These are phyloP conservation scores for Leptinotarsa juncta DNA, from an alignment of 2,888 invertebrate genomes.

Conservation along the genomic window DNA sequence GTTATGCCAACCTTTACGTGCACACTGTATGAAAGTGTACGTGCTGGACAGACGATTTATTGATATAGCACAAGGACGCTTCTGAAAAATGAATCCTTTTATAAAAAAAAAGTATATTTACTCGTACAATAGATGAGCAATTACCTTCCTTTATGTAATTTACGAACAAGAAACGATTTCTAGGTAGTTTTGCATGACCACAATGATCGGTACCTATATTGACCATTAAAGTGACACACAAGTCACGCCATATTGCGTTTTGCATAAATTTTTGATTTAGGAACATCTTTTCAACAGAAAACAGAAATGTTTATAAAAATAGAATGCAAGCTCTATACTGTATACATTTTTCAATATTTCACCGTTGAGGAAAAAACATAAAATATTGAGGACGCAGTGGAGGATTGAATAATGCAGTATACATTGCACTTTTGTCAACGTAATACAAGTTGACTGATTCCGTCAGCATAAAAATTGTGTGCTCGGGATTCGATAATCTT, in stretches of 20 bases:
- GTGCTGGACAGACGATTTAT: not conserved
- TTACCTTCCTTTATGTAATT: constrained; percentile 6
- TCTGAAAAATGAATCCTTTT: not conserved
- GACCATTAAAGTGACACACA: constrained; percentile 15
- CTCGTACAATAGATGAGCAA: constrained; percentile 14
- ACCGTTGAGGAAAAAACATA: not conserved
- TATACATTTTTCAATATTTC: not conserved
- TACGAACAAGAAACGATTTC: constrained; percentile 9
- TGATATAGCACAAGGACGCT: not conserved
- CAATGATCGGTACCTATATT: not conserved
- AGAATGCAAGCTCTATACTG: not conserved
- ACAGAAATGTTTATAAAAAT: not conserved
- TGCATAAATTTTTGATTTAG: constrained; percentile 11
- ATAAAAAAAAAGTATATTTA: constrained; percentile 23
- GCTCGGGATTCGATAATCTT: no score
- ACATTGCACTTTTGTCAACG: no score
- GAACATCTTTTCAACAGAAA: constrained; percentile 15
- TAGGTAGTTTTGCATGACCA: constrained; percentile 2
- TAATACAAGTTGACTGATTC: no score
- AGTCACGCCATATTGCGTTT: constrained; percentile 16
- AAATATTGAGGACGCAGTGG: no score
- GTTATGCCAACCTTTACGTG: no score
- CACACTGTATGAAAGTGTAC: not conserved
- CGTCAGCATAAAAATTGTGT: no score
- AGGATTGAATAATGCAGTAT: no score